phyloP scores from a whole-genome alignment of 2,797 vertebrate genomes.

The Falco novaeseelandiae region DNA sequence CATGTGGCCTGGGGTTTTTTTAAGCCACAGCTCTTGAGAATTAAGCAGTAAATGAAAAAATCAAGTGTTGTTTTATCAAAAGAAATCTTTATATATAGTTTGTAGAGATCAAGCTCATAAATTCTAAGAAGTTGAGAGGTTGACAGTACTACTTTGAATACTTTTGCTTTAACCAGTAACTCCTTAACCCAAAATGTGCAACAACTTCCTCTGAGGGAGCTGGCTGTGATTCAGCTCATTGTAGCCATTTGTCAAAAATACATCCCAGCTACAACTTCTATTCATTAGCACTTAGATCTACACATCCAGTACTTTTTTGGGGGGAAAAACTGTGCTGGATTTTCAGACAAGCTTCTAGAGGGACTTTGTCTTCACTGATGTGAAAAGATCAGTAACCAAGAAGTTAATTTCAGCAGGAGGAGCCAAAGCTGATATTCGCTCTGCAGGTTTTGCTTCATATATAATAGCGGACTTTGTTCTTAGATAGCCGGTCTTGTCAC shows the following conservation, averaged over 20 bases:
- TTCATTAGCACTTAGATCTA: background rate
- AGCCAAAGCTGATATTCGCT: rapidly evolving
- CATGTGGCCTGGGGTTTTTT: background rate
- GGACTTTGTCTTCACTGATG: background rate
- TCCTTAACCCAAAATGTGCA: background rate
- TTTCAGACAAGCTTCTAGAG: background rate
- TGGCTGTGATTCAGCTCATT: background rate
- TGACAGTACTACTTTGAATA: background rate
- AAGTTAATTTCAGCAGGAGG: background rate
- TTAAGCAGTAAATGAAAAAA: background rate
- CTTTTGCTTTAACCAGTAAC: background rate
- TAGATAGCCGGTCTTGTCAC: background rate
- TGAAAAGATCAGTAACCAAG: background rate
- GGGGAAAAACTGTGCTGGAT: background rate
- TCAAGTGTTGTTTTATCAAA: background rate
- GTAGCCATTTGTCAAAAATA: background rate
- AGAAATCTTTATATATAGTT: background rate
- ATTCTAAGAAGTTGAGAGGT: background rate
- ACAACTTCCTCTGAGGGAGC: background rate
- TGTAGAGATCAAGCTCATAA: background rate
- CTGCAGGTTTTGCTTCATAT: background rate
- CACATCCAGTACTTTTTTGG: rapidly evolving
- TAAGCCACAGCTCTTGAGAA: background rate
- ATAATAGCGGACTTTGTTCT: background rate
- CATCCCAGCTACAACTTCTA: background rate